Evolutionary conservation across 2,797 vertebrate species (phyloP), one percentile per base, ranked within the genome.

Genomic region (Emys orbicularis): DNA sequence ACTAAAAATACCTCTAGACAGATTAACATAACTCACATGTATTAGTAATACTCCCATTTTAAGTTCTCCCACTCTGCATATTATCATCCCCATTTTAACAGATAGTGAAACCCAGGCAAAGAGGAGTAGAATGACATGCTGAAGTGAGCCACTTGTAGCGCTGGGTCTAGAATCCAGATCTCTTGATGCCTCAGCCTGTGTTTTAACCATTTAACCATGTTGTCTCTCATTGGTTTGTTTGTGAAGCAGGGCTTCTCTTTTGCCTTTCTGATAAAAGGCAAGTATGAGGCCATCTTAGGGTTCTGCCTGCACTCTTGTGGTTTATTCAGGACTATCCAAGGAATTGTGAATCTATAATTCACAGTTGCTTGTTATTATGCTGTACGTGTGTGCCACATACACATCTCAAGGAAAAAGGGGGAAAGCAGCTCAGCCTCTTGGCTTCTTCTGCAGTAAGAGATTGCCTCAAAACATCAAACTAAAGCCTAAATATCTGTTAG

Each of bases 401-500:
- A 79, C 54, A 1, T 23, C 44, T 80, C 81, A 90, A 90, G 87
- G 86, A 91, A 92, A 93, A 97, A 94, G 81, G 5, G 79, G 79
- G 81, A 31, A 31, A 94, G 86, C 83, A 92, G 79, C 80, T 94
- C 87, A 79, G 79, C 87, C n/a, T 94, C 86, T 95, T 96, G 92
- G 88, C 90, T 94, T 90, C 82, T 56, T 74, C 3, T 0, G 61
- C 91, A 93, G 94, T 94, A 88, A 65, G 96, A 90, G 90, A 90
- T 53, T 94, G 83, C 91, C 86, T 76, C 89, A 86, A 90, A 95
- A 96, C 94, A 93, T 94, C 93, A 79, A 96, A 92, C 88, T 96
- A 84, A 94, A 94, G 90, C 85, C 57, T 87, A 90, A 94, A 93
- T 95, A 90, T 96, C 93, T 94, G 82, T 94, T 88, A 96, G 93